phyloP scores from a whole-genome alignment of 2,113 vertebrate genomes.

The Calidris pugnax region DNA sequence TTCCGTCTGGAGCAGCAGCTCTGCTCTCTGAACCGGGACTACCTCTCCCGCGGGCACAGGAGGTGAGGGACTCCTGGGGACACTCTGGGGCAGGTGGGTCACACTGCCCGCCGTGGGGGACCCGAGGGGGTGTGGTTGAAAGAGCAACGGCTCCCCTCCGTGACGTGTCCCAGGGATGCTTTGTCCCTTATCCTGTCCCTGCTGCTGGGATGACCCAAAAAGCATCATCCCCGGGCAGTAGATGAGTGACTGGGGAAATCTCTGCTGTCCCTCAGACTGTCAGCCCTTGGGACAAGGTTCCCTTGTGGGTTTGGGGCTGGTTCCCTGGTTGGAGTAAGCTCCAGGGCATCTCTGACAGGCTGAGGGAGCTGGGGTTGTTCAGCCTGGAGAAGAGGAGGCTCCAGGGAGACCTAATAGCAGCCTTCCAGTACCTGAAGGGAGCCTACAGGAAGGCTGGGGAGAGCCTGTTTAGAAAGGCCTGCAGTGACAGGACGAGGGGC shows the following conservation, averaged over 20 bases:
- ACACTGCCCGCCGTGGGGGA: rapidly evolving
- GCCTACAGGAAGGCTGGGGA: too few relatives aligned
- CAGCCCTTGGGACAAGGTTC: neutral
- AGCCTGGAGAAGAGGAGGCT: too few relatives aligned
- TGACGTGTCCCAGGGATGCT: neutral
- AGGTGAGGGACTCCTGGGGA: constrained; percentile 49
- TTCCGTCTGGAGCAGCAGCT: constrained; percentile 92
- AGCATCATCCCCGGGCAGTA: rapidly evolving
- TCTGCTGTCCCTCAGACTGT: neutral
- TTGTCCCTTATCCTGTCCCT: neutral
- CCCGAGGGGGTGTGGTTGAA: neutral
- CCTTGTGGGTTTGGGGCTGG: neutral
- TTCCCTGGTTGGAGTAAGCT: neutral
- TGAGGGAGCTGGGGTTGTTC: too few relatives aligned
- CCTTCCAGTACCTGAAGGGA: too few relatives aligned
- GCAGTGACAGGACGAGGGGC: too few relatives aligned
- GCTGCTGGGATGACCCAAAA: neutral
- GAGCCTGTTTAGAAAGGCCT: too few relatives aligned
- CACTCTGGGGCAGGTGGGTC: neutral
- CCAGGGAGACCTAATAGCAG: too few relatives aligned
- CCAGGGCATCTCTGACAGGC: rapidly evolving
- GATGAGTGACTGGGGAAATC: neutral
- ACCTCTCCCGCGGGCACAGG: constrained; percentile 61
- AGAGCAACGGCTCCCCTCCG: rapidly evolving
- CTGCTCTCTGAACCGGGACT: constrained; percentile 76